phyloP scores from a whole-genome alignment of 1,140 invertebrate genomes.

The Drosophila mauritiana region DNA sequence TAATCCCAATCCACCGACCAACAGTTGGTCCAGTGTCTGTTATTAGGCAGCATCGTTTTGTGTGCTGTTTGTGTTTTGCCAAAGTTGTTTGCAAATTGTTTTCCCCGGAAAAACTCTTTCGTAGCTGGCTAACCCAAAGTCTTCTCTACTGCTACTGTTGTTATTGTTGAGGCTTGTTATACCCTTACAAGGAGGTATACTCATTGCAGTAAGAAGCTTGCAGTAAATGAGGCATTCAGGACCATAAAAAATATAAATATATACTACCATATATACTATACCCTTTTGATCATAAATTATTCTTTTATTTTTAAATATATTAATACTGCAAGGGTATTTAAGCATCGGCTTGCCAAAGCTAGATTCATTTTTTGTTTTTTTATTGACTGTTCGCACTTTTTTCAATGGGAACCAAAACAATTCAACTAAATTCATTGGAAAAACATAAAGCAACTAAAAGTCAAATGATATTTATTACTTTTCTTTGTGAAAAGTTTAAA shows the following conservation, averaged over 20 bases:
- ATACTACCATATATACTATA: no score
- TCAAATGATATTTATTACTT: slow-evolving; percentile 17
- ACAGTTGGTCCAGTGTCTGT: slow-evolving; percentile 34
- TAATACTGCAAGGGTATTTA: no score
- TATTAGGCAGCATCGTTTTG: slow-evolving; percentile 32
- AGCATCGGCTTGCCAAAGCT: no score
- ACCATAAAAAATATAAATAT: no score
- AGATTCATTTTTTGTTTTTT: background rate
- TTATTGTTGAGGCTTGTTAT: background rate
- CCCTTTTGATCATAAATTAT: no score
- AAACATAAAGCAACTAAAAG: background rate
- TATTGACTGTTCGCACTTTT: slow-evolving; percentile 9
- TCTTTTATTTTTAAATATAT: no score
- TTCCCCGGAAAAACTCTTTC: slow-evolving; percentile 52
- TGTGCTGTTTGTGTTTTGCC: slow-evolving; percentile 48
- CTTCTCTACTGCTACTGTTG: slow-evolving; percentile 11
- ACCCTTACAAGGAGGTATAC: no score
- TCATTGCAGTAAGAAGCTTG: no score
- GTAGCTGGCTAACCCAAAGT: slow-evolving; percentile 23
- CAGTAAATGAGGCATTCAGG: no score
- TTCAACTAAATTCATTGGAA: slow-evolving; percentile 16
- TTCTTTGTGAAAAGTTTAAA: slow-evolving; percentile 7
- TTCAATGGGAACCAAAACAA: slow-evolving; percentile 20
- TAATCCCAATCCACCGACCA: slow-evolving; percentile 4
- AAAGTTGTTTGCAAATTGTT: slow-evolving; percentile 69